phyloP scores from a whole-genome alignment of 2,888 invertebrate species.

The Dysmachus trigonus region DNA sequence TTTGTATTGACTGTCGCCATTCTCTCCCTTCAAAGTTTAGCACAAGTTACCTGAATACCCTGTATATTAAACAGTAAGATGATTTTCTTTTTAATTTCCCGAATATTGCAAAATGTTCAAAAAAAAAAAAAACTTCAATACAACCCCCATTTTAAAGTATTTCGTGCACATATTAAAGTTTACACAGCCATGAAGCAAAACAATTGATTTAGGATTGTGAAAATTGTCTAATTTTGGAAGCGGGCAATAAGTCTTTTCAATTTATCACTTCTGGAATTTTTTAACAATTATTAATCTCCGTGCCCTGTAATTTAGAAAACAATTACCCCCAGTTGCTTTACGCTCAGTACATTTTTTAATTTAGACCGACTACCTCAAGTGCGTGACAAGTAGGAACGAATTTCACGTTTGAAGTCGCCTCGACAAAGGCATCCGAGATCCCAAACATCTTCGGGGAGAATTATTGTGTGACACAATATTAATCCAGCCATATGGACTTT shows the following conservation, averaged over 20 bases:
- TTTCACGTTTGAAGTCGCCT: conserved; percentile 49
- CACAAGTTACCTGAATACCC: too few species aligned
- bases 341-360: conserved; percentile 5
- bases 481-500: conserved; percentile 64
- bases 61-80: too few species aligned
- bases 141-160: too few species aligned
- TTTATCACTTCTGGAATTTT: background rate
- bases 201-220: background rate
- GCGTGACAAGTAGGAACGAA: conserved; percentile 23
- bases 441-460: conserved; percentile 8
- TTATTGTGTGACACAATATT: conserved; percentile 54
- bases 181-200: background rate
- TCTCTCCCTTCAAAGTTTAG: too few species aligned
- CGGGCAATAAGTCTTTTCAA: background rate
- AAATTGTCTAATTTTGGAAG: background rate
- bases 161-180: background rate
- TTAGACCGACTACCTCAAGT: conserved; percentile 10
- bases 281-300: background rate
- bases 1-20: too few species aligned
- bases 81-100: too few species aligned
- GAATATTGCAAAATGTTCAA: too few species aligned
- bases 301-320: background rate
- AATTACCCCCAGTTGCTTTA: background rate
- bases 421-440: conserved; percentile 35
- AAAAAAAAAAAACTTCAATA: too few species aligned